Base-by-base conservation (phyloP, 2,888 invertebrate genomes). In the Mythimna impura region DNA sequence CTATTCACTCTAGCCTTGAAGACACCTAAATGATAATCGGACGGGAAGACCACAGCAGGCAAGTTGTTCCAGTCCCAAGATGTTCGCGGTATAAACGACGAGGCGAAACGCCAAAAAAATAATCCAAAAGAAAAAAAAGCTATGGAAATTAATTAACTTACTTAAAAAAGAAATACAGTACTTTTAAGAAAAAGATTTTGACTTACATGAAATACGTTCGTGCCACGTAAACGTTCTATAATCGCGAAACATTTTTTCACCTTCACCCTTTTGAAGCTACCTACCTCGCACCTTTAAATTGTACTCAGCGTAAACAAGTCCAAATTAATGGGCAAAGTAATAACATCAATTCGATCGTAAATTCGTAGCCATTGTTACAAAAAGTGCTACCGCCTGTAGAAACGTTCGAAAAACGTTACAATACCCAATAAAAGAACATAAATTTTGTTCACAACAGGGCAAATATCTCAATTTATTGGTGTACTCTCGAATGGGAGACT, bases 391-490 rank as follows among this genome's bases (percentile, higher is more conserved):
- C 36, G 69, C 55, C 81, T 83, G 70, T 76, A 71, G 64, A 61
- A 85, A 62, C 62, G 70, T 58, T 64, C 63, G 71, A 62, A 76
- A 84, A 80, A 75, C 62, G 66, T 64, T 80, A 75, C 58, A 71
- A 69, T 83, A 76, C 66, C 55, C 74, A 62, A 78, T 86, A 84
- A 84, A 85, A 73, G 71, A 30, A 72, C 69, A 84, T 79, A 77
- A 78, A 86, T 86, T 86, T 80, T 65, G 72, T 76, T 83, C 74
- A 73, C 70, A 78, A 75, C 74, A 73, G 78, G 63, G 54, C 67
- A 76, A 87, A 84, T 84, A 83, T 83, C 79, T 75, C 77, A 86
- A 83, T 88, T 80, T 87, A 86, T 86, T 83, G 85, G 80, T 80
- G 71, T 73, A 71, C 64, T 73, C 75, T 71, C 61, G 61, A 84